Conservation (phyloP, 2,888 invertebrate genomes). For the Idaea dimidiata region DNA sequence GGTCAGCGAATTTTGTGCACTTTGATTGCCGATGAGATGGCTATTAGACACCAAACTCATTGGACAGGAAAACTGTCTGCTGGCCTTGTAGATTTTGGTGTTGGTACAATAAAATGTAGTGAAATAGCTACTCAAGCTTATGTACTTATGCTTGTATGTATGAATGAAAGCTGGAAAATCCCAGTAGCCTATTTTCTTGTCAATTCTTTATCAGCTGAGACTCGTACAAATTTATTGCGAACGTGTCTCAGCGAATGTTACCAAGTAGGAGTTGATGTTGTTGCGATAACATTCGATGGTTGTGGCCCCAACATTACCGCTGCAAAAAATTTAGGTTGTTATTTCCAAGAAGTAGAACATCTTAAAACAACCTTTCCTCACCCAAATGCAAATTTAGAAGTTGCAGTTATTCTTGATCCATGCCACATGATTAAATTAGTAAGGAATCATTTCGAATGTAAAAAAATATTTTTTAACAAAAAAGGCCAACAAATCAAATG, state of each 20-base stretch:
- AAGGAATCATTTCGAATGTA: constrained; percentile 24
- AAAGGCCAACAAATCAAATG: constrained; percentile 13
- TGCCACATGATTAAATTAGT: constrained; percentile 27
- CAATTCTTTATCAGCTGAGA: no score
- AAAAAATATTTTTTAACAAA: constrained; percentile 8
- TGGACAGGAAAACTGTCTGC: constrained; percentile 22
- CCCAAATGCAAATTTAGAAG: constrained; percentile 14
- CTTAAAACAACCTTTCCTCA: constrained; percentile 26
- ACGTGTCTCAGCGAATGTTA: no score
- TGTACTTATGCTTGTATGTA: constrained; percentile 14
- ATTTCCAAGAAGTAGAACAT: constrained; percentile 6
- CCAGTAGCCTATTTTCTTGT: constrained; percentile 21
- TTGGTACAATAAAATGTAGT: constrained; percentile 1
- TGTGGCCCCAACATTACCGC: constrained; percentile 18
- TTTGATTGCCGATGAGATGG: constrained; percentile 26
- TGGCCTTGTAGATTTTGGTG: constrained; percentile 23
- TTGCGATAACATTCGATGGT: constrained; percentile 25
- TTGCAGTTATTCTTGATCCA: constrained; percentile 3
- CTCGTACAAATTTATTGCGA: no score
- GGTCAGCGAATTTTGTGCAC: constrained; percentile 15
- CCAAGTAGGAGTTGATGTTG: no score
- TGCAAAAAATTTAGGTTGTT: constrained; percentile 17
- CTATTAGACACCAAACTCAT: constrained; percentile 19
- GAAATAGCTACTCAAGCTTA: constrained; percentile 23
- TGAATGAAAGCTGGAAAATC: constrained; percentile 28